Evolutionary conservation across 2,113 vertebrate genomes (phyloP), one percentile per base, ranked within the genome.

Genomic region (Tyrannus savana): DNA sequence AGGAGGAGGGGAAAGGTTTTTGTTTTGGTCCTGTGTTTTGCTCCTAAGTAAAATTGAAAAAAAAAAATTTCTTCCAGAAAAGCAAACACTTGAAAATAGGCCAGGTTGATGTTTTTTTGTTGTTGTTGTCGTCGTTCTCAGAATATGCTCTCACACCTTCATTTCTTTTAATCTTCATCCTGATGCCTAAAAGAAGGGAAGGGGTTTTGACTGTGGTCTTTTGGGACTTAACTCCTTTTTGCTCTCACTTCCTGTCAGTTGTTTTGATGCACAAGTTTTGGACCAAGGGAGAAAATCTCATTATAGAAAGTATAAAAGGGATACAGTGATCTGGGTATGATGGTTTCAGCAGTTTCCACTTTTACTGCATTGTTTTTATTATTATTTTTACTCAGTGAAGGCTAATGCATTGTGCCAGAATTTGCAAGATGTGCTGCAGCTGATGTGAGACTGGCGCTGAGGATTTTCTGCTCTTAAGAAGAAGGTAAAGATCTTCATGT

Each of bases 1-100:
- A 3, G 1, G 1, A 7, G 15, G 0, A 33, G 1, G 3, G 1
- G 5, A 3, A 7, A 14, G 12, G 10, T 77, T 77, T 68, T 50
- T 42, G 50, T 37, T 77, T 62, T 72, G 0, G 13, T 63, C 24
- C 33, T 75, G 5, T 42, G 16, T 83, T 30, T 73, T 0, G 0
- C 4, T 66, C 17, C 10, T 56, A 64, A 62, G 7, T 73, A 46
- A 80, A 91, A 76, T 42, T 66, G 7, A 79, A 73, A 73, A 19
- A 60, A 73, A 89, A 62, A 84, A 10, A 33, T 14, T 74, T 86
- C 37, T 56, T 27, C n/a, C 80, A 60, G 47, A 63, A 76, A 81
- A 89, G 13, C 0, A 14, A 71, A 25, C 5, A 19, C 13, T 62
- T 53, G 13, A 52, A 87, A 83, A 76, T 46, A 50, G 9, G 4